phyloP scores from a whole-genome alignment of 2,113 vertebrate genomes.

The Notechis scutatus region DNA sequence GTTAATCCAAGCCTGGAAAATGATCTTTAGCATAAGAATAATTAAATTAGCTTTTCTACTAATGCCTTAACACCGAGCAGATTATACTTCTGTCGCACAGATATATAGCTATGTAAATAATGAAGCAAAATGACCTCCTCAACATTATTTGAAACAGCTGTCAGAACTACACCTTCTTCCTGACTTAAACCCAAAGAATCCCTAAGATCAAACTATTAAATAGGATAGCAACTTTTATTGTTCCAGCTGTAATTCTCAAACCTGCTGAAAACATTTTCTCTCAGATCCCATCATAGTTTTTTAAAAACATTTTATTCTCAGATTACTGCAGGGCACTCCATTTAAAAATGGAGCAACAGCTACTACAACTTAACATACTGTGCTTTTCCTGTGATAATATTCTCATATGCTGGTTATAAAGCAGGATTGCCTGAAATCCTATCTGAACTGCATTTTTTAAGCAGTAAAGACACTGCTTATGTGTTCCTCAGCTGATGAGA shows the following conservation, averaged over 20 bases:
- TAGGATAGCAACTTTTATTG: not conserved
- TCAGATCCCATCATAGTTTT: not conserved
- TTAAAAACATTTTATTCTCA: not conserved
- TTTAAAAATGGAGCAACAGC: not conserved
- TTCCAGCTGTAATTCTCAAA: not conserved
- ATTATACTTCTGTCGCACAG: not conserved
- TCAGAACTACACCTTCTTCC: not conserved
- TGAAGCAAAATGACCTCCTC: not conserved
- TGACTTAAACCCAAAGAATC: not conserved
- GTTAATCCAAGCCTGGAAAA: not conserved
- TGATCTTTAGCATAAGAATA: not conserved
- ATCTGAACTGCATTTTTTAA: not conserved
- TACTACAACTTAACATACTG: not conserved
- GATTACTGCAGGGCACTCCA: not conserved
- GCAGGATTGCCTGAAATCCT: not conserved
- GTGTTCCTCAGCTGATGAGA: not conserved
- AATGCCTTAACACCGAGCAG: not conserved
- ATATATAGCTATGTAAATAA: not conserved
- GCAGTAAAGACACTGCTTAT: not conserved
- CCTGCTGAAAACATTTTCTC: not conserved
- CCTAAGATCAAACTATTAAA: not conserved
- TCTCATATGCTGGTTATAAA: not conserved
- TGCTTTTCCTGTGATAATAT: not conserved
- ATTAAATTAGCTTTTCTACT: not conserved
- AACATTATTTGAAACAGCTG: not conserved